These are phyloP conservation scores for Cydia amplana DNA, from an alignment of 1,140 invertebrate species.

Conservation along the genomic window DNA sequence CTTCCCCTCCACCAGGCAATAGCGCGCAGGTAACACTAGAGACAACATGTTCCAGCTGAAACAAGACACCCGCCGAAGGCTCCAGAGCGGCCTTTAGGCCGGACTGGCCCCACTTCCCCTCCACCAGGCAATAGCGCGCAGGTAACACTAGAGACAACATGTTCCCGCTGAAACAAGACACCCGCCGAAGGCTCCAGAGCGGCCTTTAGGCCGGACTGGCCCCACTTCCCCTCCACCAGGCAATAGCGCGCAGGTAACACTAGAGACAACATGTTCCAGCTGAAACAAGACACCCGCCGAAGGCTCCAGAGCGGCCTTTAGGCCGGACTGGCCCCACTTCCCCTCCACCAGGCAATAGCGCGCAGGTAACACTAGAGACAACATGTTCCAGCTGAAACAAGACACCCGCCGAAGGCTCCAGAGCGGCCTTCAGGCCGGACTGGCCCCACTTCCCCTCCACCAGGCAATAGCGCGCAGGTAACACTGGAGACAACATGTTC, in stretches of 20 bases:
- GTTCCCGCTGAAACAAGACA: too few relatives aligned
- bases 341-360: background rate
- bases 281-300: too few relatives aligned
- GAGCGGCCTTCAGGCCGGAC: too few relatives aligned
- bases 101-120: background rate
- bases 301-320: too few relatives aligned
- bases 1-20: background rate
- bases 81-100: too few relatives aligned
- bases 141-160: background rate
- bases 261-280: background rate
- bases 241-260: background rate
- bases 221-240: background rate
- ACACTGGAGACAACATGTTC: background rate
- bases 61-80: too few relatives aligned
- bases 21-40: background rate
- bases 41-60: background rate
- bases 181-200: too few relatives aligned
- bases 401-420: too few relatives aligned
- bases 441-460: background rate
- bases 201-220: background rate
- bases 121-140: background rate
- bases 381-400: too few relatives aligned
- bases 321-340: background rate
- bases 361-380: background rate
- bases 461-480: background rate